Conservation (phyloP, 2,113 vertebrate species). For the Eidolon helvum region DNA sequence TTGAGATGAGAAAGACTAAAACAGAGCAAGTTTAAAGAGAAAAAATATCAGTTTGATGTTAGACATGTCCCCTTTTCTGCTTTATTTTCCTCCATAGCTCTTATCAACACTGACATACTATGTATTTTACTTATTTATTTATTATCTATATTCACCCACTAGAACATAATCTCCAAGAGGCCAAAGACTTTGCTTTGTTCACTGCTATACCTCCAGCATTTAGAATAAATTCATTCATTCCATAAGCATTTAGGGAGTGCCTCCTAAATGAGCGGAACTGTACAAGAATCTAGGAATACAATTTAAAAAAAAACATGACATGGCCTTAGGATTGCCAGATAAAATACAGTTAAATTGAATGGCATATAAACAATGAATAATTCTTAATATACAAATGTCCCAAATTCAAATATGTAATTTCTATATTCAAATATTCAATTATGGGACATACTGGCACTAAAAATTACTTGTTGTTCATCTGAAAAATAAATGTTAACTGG, state of each 20-base stretch:
- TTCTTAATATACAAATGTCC: not conserved
- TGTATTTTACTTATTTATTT: not conserved
- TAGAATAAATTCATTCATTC: not conserved
- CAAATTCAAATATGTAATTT: not conserved
- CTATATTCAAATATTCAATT: not conserved
- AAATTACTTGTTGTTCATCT: not conserved
- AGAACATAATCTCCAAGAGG: not conserved
- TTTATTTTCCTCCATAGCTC: not conserved
- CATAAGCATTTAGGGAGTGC: not conserved
- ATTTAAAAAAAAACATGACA: not conserved
- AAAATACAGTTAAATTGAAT: not conserved
- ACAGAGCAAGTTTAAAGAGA: not conserved
- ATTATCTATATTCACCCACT: not conserved
- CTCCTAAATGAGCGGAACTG: not conserved
- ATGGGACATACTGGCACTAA: not conserved
- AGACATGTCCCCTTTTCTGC: not conserved
- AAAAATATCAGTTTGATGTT: not conserved
- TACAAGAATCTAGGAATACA: not conserved
- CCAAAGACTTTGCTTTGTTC: not conserved
- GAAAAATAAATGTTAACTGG: not conserved
- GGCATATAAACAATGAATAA: not conserved
- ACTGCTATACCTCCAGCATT: not conserved
- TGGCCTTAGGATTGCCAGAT: not conserved
- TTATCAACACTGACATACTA: not conserved
- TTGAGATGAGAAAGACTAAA: not conserved